Evolutionary conservation across 2,113 vertebrate genomes (phyloP).

Genomic region (Dromaius novaehollandiae): DNA sequence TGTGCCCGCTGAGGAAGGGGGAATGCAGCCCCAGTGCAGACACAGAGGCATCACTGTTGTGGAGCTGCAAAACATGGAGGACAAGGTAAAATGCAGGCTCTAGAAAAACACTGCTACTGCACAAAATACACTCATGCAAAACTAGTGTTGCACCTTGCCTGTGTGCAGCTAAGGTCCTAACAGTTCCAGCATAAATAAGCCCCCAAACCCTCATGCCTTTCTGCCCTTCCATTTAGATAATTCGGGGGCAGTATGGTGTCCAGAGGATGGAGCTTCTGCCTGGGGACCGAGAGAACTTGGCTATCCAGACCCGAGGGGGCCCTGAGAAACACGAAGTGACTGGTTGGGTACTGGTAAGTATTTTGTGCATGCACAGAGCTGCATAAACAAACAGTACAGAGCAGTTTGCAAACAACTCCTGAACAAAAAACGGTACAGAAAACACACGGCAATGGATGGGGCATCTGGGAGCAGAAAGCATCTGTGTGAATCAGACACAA

Average conservation of each 20-base stretch:
- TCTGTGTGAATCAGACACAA: not conserved
- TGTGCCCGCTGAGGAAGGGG: not conserved
- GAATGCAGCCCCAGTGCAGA: not conserved
- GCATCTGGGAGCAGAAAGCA: not conserved
- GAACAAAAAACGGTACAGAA: not conserved
- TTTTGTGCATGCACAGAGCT: not conserved
- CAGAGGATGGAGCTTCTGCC: conserved; percentile 87
- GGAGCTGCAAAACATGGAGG: accelerated
- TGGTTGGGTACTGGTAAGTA: conserved; percentile 93
- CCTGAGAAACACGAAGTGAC: conserved; percentile 96
- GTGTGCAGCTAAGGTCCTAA: not conserved
- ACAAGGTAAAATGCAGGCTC: not conserved
- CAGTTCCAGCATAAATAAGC: not conserved
- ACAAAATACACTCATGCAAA: not conserved
- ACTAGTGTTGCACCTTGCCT: not conserved
- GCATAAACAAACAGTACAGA: not conserved
- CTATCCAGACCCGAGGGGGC: conserved; percentile 91
- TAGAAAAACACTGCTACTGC: not conserved
- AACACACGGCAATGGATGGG: not conserved
- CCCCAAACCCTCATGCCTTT: not conserved
- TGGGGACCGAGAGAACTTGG: conserved; percentile 91
- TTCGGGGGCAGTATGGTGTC: conserved; percentile 71
- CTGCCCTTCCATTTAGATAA: conserved; percentile 57
- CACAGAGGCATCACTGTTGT: accelerated
- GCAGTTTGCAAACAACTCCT: not conserved